Evolutionary conservation across 2,113 vertebrate species (phyloP).

Genomic region (Xenus cinereus): DNA sequence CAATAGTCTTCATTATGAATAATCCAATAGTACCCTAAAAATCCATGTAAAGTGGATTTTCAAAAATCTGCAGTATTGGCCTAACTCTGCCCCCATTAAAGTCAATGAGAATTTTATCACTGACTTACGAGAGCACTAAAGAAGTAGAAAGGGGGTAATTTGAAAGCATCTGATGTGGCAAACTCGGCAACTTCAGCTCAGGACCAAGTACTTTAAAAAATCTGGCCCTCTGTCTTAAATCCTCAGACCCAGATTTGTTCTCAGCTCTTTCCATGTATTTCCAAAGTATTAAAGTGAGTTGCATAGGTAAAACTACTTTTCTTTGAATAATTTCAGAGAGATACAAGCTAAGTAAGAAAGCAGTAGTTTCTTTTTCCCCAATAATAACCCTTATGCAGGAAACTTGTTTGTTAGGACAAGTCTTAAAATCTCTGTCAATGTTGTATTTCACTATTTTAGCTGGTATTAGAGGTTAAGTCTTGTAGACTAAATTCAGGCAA

Average conservation of each 20-base stretch:
- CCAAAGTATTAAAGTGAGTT: background rate
- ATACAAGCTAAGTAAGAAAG: background rate
- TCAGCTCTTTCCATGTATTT: background rate
- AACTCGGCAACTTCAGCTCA: background rate
- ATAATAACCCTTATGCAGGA: background rate
- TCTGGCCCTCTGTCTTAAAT: background rate
- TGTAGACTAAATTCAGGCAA: background rate
- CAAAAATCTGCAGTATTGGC: background rate
- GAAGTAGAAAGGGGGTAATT: background rate
- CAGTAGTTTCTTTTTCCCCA: background rate
- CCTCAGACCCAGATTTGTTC: background rate
- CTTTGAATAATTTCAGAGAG: background rate
- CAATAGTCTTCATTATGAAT: background rate
- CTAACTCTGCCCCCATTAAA: background rate
- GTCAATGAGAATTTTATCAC: background rate
- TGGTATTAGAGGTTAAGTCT: background rate
- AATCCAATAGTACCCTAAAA: background rate
- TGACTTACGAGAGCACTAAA: background rate
- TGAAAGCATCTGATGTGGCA: background rate
- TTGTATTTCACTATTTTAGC: background rate
- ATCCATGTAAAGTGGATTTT: background rate
- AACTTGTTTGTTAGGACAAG: background rate
- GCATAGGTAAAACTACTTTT: background rate
- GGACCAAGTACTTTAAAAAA: background rate
- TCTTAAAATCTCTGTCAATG: background rate